A percentile compares a stretch with the other conserved stretches of the same genome.
phyloP scores from a whole-genome alignment of 1,140 invertebrate genomes.

The Procambarus virginalis region DNA sequence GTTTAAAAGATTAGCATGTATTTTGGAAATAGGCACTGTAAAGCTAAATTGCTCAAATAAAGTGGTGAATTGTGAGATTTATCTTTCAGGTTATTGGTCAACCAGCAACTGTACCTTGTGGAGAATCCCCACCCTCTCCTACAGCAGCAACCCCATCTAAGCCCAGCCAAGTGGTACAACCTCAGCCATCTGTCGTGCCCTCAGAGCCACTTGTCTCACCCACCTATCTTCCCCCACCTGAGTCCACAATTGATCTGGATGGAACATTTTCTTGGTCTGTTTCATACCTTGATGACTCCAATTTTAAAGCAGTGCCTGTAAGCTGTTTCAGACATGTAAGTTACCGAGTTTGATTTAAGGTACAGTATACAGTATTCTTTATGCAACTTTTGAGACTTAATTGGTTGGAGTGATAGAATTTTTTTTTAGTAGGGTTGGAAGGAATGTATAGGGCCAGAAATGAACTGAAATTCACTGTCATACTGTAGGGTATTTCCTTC shows the following conservation, averaged over 20 bases:
- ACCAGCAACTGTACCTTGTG: background rate
- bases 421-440: too few species aligned
- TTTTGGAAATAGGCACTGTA: too few species aligned
- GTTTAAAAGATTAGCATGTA: too few species aligned
- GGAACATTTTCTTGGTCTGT: conserved; percentile 57
- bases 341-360: background rate
- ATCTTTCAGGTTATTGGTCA: background rate
- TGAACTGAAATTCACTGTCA: too few species aligned
- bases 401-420: too few species aligned
- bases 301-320: conserved; percentile 90
- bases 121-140: background rate
- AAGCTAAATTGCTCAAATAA: too few species aligned
- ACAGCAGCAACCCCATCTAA: background rate
- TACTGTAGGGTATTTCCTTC: too few species aligned
- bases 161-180: conserved; percentile 33
- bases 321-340: conserved; percentile 90
- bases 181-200: background rate
- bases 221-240: conserved; percentile 61
- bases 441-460: too few species aligned
- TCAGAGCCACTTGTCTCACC: conserved; percentile 29
- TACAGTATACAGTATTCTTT: background rate
- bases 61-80: background rate
- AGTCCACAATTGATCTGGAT: conserved; percentile 51
- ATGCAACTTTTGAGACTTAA: background rate
- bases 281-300: conserved; percentile 79